phyloP scores from a whole-genome alignment of 2,888 invertebrate genomes.

The Geotrupes spiniger region DNA sequence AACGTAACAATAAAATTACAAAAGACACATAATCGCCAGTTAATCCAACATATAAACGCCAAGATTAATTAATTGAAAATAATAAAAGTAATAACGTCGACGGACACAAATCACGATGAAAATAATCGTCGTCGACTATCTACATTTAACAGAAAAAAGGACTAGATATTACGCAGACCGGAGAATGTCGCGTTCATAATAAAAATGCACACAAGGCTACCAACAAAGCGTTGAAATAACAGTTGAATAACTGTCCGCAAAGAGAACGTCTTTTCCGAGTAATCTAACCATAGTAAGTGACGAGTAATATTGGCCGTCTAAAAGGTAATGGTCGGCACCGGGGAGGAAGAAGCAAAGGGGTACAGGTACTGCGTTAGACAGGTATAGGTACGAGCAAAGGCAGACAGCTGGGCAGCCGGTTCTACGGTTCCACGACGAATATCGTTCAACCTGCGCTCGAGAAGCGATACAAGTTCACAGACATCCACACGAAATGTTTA shows the following conservation, averaged over 20 bases:
- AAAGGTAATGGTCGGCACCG: background rate
- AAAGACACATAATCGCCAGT: too few species aligned
- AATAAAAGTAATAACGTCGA: too few species aligned
- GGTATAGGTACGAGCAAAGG: conserved; percentile 13
- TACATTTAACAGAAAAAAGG: too few species aligned
- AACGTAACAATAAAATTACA: too few species aligned
- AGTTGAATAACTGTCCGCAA: background rate
- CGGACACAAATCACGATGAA: too few species aligned
- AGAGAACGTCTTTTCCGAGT: conserved; percentile 11
- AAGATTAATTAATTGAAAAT: background rate
- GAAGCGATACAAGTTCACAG: conserved; percentile 15
- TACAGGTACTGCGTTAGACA: conserved; percentile 26
- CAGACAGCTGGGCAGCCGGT: conserved; percentile 30
- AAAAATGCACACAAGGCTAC: too few species aligned
- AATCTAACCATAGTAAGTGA: conserved; percentile 9
- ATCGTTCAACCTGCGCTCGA: conserved; percentile 17
- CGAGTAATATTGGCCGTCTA: conserved; percentile 1
- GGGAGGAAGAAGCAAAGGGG: conserved; percentile 11
- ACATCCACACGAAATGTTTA: conserved; percentile 11
- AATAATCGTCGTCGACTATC: too few species aligned
- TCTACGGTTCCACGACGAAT: conserved; percentile 22
- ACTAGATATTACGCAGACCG: too few species aligned
- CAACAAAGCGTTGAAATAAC: background rate
- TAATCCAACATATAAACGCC: background rate
- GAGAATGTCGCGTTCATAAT: too few species aligned